Base-by-base conservation (phyloP, 64 coral and sea anemone genomes). In the Dendronephthya gigantea region DNA sequence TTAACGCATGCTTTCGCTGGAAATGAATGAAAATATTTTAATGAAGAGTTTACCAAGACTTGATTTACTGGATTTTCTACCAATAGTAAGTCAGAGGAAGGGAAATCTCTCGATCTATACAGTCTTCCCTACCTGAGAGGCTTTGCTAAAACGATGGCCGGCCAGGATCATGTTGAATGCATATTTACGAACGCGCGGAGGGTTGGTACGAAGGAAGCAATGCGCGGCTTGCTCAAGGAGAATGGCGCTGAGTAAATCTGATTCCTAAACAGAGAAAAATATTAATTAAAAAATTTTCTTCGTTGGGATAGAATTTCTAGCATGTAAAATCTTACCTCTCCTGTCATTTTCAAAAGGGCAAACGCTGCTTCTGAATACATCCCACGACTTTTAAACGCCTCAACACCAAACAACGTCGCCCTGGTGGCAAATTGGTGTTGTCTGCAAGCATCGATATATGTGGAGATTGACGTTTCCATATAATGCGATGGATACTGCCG, bases 151-250 rank as follows among this genome's bases (percentile, higher is more conserved):
- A 17, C 95, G 87, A 83, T 98, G 95, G 9, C 95, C 95, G 36
- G 95, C 95, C 51, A 98, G 87, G 51, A 98, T 93, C 95, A 98
- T 98, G 84, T 98, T 92, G 35, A 98, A 93, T 32, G 95, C 95
- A 93, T 98, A 98, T 87, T 98, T 98, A 51, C 95, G 90, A 50
- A 98, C 74, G 88, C 93, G 93, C 22, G 87, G 48, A 10, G 95
- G 92, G 50, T 91, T 88, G 31, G 68, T 90, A 31, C 93, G 91
- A 25, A 93, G 90, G 82, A 98, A 98, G 84, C 95, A 98, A 56
- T 98, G 92, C 16, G 92, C 92, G 9, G 95, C 90, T 82, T 98
- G 95, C 62, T 98, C 95, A 83, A 98, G 83, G 33, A 98, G 70
- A 47, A 93, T 48, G 0, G 95, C 95, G 85, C 95, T 93, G 4